A percentile compares a stretch with the other conserved stretches of the same genome.
These are phyloP conservation scores for Neoniphon sammara DNA, from an alignment of 2,797 vertebrate genomes.

Conservation along the genomic window DNA sequence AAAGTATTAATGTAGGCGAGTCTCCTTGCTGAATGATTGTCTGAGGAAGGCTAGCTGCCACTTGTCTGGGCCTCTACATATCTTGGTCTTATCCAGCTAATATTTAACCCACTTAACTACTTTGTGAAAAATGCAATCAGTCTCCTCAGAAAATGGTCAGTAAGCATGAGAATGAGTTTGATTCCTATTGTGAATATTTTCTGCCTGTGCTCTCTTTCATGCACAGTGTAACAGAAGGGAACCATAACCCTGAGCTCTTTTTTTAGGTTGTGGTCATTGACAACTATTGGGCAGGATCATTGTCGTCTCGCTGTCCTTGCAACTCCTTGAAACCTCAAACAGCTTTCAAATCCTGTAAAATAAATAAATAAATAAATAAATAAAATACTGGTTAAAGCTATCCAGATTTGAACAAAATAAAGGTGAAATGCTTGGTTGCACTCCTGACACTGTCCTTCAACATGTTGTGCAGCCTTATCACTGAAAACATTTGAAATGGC, in stretches of 20 bases:
- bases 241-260: constrained; percentile 20
- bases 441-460: constrained; percentile 31
- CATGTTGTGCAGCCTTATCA: constrained; percentile 36
- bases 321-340: constrained; percentile 33
- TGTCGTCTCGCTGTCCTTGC: constrained; percentile 41
- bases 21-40: constrained; percentile 37
- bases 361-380: too few relatives aligned
- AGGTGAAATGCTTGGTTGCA: constrained; percentile 23
- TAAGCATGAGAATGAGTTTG: not conserved
- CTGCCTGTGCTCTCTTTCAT: too few relatives aligned
- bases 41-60: not conserved
- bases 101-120: constrained; percentile 2
- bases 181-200: not conserved
- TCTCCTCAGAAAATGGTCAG: not conserved
- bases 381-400: not conserved
- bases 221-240: constrained; percentile 2
- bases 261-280: constrained; percentile 29
- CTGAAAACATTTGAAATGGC: constrained; percentile 28
- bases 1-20: constrained; percentile 52
- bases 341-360: too few relatives aligned
- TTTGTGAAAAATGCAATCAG: constrained; percentile 19
- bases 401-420: constrained; percentile 18
- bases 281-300: constrained; percentile 41
- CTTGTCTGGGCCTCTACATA: not conserved
- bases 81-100: not conserved